These are phyloP conservation scores for Eilema caniola DNA, from an alignment of 2,888 invertebrate genomes.

Conservation along the genomic window DNA sequence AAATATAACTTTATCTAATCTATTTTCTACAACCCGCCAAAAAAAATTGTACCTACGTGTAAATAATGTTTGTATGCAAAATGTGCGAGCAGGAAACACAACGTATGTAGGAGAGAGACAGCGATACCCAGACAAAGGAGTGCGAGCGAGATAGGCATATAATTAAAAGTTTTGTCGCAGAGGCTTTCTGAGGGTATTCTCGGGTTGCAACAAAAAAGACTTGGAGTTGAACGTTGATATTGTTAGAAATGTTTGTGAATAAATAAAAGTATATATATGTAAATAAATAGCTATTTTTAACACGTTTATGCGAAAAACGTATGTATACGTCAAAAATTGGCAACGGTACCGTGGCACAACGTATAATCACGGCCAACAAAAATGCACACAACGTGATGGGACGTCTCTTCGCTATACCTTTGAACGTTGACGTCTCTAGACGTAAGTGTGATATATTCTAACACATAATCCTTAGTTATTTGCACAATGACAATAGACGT, in stretches of 20 bases:
- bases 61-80: constrained; percentile 51
- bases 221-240: constrained; percentile 48
- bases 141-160: constrained; percentile 71
- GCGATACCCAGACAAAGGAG: constrained; percentile 45
- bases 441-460: too few species aligned
- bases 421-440: too few species aligned
- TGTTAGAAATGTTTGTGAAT: background rate
- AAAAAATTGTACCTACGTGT: constrained; percentile 25
- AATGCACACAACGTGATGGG: too few species aligned
- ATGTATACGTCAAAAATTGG: too few species aligned
- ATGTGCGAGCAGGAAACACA: constrained; percentile 52
- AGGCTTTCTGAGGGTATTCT: constrained; percentile 81
- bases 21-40: background rate
- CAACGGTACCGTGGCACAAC: too few species aligned
- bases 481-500: too few species aligned
- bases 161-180: constrained; percentile 87
- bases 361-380: too few species aligned
- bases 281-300: too few species aligned
- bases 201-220: constrained; percentile 52
- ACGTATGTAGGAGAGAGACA: constrained; percentile 39
- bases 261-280: too few species aligned
- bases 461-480: too few species aligned
- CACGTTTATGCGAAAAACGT: too few species aligned
- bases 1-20: background rate
- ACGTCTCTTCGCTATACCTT: too few species aligned